phyloP scores from a whole-genome alignment of 2,113 vertebrate species.

The Solea senegalensis region DNA sequence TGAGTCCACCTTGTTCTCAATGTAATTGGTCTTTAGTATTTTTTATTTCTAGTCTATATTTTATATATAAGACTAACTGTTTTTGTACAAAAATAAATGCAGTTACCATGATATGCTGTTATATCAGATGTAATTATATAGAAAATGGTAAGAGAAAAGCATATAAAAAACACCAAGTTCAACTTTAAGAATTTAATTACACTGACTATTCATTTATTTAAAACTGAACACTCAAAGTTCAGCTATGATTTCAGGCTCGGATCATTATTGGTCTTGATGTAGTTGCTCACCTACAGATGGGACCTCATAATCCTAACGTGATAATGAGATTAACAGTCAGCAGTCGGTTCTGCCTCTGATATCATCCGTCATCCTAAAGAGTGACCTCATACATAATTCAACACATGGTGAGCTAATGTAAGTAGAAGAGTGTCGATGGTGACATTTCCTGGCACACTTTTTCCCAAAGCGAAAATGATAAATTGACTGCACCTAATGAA shows the following conservation, averaged over 20 bases:
- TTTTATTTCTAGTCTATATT: no score
- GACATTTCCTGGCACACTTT: conserved; percentile 5
- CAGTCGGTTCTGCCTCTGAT: conserved; percentile 40
- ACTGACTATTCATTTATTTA: no score
- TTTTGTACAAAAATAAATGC: no score
- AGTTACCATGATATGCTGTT: no score
- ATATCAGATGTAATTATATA: no score
- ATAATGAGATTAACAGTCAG: conserved; percentile 56
- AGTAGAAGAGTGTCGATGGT: conserved; percentile 9
- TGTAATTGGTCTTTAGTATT: no score
- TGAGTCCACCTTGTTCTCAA: no score
- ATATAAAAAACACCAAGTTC: no score
- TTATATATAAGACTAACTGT: no score
- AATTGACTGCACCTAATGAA: conserved; percentile 27
- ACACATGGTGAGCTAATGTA: conserved; percentile 34
- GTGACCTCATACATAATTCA: conserved; percentile 59
- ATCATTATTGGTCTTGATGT: conserved; percentile 29
- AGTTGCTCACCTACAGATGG: conserved; percentile 2
- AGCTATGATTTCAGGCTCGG: not conserved
- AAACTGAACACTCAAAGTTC: not conserved
- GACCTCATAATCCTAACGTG: conserved; percentile 33
- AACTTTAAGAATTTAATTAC: no score
- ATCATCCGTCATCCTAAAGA: conserved; percentile 22
- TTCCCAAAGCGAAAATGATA: conserved; percentile 31
- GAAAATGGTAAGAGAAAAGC: no score